A percentile compares a stretch with the other conserved stretches of the same genome.
phyloP scores from a whole-genome alignment of 2,113 vertebrate genomes.

The Sclerurus mexicanus region DNA sequence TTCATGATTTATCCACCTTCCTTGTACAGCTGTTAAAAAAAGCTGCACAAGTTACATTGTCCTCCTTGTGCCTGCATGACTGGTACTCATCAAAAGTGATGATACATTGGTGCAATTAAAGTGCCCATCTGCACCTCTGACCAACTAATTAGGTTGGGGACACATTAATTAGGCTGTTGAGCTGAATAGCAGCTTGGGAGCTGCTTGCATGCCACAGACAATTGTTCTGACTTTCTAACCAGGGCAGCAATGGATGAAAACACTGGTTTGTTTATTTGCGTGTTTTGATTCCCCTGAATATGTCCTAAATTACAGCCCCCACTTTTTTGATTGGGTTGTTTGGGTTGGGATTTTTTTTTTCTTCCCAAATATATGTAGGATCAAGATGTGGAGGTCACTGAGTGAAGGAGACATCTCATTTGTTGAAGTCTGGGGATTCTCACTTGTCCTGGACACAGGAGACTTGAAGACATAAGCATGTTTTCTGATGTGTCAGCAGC shows the following conservation, averaged over 20 bases:
- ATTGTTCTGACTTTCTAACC: background rate
- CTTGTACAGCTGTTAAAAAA: background rate
- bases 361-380: background rate
- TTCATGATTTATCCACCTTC: slow-evolving; percentile 3
- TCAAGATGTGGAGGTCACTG: background rate
- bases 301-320: background rate
- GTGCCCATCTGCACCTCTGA: background rate
- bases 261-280: background rate
- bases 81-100: background rate
- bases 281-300: background rate
- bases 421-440: background rate
- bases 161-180: background rate
- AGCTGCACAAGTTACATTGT: background rate
- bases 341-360: background rate
- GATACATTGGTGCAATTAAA: slow-evolving; percentile 49
- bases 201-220: background rate
- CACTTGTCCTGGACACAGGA: background rate
- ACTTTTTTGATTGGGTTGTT: background rate
- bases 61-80: background rate
- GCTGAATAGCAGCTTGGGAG: background rate
- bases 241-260: background rate
- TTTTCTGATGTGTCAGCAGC: background rate
- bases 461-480: background rate
- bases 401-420: background rate
- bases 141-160: slow-evolving; percentile 27